Conservation (phyloP, 2,888 invertebrate species). For the Cantharis flavilabris region DNA sequence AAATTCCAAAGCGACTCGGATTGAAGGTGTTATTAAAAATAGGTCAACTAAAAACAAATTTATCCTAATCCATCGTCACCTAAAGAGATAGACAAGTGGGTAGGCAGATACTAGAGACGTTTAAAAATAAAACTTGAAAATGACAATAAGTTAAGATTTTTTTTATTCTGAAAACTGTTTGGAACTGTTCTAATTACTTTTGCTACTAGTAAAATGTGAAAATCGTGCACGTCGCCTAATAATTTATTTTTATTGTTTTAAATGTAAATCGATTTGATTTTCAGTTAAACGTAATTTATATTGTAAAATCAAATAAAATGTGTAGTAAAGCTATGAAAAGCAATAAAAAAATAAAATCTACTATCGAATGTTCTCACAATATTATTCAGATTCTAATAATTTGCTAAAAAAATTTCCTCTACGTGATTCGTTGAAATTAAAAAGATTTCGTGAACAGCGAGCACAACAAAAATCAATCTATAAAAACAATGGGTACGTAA, state of each 20-base stretch:
- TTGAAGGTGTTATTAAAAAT: neutral
- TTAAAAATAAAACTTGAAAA: neutral
- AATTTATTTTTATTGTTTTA: neutral
- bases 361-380: conserved; percentile 31
- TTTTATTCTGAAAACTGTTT: neutral
- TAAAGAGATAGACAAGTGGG: neutral
- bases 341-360: conserved; percentile 27
- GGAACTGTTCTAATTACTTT: neutral
- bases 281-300: neutral
- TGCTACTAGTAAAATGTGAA: neutral
- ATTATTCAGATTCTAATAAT: conserved; percentile 27
- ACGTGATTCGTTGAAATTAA: conserved; percentile 5
- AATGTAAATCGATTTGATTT: neutral
- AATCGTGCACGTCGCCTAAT: neutral
- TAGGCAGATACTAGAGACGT: neutral
- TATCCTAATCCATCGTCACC: neutral
- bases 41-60: neutral
- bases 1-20: neutral
- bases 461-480: neutral
- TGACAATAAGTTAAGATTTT: neutral
- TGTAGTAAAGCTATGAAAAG: conserved; percentile 20
- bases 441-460: neutral
- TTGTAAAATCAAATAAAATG: conserved; percentile 21
- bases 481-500: conserved; percentile 11
- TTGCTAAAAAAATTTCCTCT: neutral